Percentiles rank a stretch among this genome's conserved stretches.
Evolutionary conservation across 2,797 vertebrate species (phyloP).

Genomic region (Lagodon rhomboides): DNA sequence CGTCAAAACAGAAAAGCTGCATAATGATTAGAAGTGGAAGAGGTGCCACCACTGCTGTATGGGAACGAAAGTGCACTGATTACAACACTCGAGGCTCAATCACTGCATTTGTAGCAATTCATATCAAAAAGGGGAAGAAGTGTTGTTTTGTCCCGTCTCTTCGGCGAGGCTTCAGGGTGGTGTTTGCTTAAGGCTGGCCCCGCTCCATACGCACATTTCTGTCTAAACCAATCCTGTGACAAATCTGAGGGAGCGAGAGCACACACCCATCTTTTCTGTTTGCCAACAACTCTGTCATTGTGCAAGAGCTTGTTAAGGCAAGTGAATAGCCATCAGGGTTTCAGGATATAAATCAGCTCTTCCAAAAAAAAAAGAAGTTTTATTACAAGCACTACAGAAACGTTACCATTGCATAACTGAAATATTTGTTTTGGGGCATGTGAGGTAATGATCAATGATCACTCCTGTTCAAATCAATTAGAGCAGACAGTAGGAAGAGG

Average conservation of each 20-base stretch:
- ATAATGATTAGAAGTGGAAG: background rate
- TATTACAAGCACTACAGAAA: constrained; percentile 21
- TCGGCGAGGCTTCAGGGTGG: constrained; percentile 5
- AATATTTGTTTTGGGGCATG: constrained; percentile 10
- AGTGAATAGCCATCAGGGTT: constrained; percentile 47
- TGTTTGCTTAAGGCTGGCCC: constrained; percentile 48
- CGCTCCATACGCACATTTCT: constrained; percentile 46
- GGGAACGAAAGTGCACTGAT: background rate
- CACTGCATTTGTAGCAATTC: background rate
- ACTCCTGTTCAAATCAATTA: constrained; percentile 31
- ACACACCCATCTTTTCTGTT: constrained; percentile 73
- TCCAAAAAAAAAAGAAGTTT: constrained; percentile 46
- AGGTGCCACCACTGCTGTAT: constrained; percentile 3
- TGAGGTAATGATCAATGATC: background rate
- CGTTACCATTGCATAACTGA: background rate
- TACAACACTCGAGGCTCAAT: background rate
- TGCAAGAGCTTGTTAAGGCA: constrained; percentile 76
- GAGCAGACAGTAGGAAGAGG: constrained; percentile 47
- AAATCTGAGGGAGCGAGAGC: constrained; percentile 49
- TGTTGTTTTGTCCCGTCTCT: constrained; percentile 30
- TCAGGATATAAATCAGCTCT: constrained; percentile 20
- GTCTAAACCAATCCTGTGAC: constrained; percentile 69
- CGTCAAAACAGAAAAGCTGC: constrained; percentile 6
- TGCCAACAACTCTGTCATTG: constrained; percentile 70
- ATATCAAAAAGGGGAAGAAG: constrained; percentile 24